A percentile compares a stretch with the other conserved stretches of the same genome.
These are phyloP conservation scores for Rotaria sp. DNA, from an alignment of 2,888 invertebrate species.

Conservation along the genomic window DNA sequence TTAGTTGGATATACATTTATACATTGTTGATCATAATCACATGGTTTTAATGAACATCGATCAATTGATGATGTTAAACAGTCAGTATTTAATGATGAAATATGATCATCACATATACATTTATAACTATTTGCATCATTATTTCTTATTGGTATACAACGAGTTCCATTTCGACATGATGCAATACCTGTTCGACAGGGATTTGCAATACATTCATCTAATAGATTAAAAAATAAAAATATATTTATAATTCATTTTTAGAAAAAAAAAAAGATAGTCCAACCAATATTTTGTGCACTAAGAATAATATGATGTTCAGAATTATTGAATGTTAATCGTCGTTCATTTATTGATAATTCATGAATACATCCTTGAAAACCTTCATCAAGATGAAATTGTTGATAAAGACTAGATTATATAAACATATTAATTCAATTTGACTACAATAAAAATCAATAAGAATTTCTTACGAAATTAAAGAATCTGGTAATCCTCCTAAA, in stretches of 20 bases:
- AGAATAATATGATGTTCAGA: slow-evolving; percentile 1
- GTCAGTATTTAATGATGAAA: background rate
- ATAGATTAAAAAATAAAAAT: background rate
- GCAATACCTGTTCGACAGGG: background rate
- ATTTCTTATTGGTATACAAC: slow-evolving; percentile 4
- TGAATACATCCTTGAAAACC: slow-evolving; percentile 23
- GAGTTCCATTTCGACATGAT: background rate
- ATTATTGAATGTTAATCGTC: slow-evolving; percentile 1
- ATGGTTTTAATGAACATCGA: slow-evolving; percentile 28
- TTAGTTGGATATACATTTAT: slow-evolving; percentile 1
- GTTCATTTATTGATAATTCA: background rate
- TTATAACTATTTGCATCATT: slow-evolving; percentile 9
- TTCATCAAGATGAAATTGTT: background rate
- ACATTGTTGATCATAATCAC: slow-evolving; percentile 3
- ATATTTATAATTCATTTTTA: no score
- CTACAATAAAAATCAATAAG: background rate
- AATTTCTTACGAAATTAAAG: background rate
- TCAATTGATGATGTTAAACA: background rate
- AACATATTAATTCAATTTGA: background rate
- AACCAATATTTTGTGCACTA: slow-evolving; percentile 9
- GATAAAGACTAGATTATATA: background rate
- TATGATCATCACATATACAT: background rate
- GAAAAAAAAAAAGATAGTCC: background rate
- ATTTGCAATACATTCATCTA: slow-evolving; percentile 28
- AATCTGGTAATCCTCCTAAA: slow-evolving; percentile 8